Evolutionary conservation across 2,797 vertebrate genomes (phyloP).

Genomic region (Clamator glandarius): DNA sequence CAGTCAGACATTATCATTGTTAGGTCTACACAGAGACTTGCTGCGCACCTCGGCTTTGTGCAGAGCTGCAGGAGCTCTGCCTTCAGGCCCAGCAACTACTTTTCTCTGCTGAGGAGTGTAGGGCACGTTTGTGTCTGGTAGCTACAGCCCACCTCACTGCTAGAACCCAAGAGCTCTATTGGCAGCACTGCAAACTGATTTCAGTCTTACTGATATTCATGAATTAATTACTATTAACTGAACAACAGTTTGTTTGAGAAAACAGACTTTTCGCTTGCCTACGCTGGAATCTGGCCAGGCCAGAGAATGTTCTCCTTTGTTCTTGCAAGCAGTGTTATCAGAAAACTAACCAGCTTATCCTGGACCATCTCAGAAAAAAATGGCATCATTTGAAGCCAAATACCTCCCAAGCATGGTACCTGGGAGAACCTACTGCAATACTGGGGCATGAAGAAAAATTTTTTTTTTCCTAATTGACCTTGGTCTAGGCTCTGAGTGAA

Average conservation of each 20-base stretch:
- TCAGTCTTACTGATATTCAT: neutral
- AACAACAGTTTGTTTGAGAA: neutral
- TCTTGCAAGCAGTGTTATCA: neutral
- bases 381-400: slow-evolving; percentile 1
- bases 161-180: neutral
- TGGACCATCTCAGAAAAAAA: neutral
- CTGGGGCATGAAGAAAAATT: neutral
- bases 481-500: neutral
- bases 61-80: neutral
- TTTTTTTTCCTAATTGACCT: neutral
- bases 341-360: neutral
- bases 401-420: neutral
- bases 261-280: neutral
- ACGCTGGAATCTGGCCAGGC: neutral
- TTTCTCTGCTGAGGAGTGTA: neutral
- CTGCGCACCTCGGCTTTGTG: neutral
- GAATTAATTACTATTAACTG: neutral
- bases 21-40: neutral
- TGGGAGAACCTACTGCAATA: neutral
- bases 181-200: neutral
- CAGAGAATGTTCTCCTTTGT: neutral
- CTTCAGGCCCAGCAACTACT: neutral
- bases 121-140: neutral
- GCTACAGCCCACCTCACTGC: neutral
- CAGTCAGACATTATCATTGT: neutral